Base-by-base conservation (phyloP, 2,797 vertebrate species). In the Podarcis lilfordi region DNA sequence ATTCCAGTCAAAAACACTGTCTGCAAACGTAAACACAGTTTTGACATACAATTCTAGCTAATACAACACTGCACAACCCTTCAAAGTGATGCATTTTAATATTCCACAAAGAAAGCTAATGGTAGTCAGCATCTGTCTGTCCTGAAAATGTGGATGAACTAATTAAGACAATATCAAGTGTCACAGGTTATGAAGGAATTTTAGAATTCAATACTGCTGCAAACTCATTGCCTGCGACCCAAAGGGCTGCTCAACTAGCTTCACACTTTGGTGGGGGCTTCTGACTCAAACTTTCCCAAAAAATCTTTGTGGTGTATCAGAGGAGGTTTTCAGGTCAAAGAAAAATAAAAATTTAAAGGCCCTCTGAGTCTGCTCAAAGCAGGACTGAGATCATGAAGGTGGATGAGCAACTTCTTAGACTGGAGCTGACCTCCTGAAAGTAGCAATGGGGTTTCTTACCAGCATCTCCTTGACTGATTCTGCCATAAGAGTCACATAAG, bases 381-480 rank as follows among this genome's bases (percentile, higher is more conserved):
- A 8, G 29, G 45, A 19, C 35, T 55, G 45, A n/a, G 3, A 61
- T 55, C 21, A 11, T 15, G 21, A 71, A 50, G 25, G 3, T 45
- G 21, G 50, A 50, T 50, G 50, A 50, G 50, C 50, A 13, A 15
- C 50, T 15, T 13, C 50, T 4, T 13, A 50, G 11, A 15, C 50
- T 50, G 29, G 8, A 85, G 11, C 4, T 43, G 59, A 23, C 3
- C 32, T 66, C 27, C 13, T 13, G 5, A 10, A 4, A 8, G 25
- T 10, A 27, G 13, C 43, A 55, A 17, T 23, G 0, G n/a, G 13
- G 3, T 23, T 69, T 29, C 71, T 69, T 82, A 82, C 84, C 84
- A 98, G 75, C 97, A 98, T 97, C 29, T 91, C 90, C 40, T 35
- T 92, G 23, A 96, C 89, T 27, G 96, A 98, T 35, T 98, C 96